Percentiles rank a stretch among this genome's conserved stretches.
These are phyloP conservation scores for Pammene aurita DNA, from an alignment of 2,888 invertebrate genomes.

Conservation along the genomic window DNA sequence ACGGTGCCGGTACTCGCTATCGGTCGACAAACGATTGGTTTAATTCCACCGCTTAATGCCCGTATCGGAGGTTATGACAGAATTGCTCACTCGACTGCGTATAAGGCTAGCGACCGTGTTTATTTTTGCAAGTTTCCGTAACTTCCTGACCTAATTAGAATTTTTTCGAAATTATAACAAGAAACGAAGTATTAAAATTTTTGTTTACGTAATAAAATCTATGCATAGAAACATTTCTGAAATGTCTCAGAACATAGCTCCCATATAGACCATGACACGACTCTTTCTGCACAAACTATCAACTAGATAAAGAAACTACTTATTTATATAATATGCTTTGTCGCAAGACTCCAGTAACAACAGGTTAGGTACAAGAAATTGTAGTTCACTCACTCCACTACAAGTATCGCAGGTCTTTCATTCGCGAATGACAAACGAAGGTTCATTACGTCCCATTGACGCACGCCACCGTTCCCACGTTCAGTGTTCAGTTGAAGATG, in stretches of 20 bases:
- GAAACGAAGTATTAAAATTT: no score
- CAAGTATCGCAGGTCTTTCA: constrained; percentile 25
- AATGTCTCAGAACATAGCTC: no score
- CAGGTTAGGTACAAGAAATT: neutral
- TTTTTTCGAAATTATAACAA: no score
- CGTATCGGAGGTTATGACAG: constrained; percentile 74
- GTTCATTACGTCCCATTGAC: constrained; percentile 19
- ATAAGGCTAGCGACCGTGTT: constrained; percentile 35
- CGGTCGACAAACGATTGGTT: constrained; percentile 51
- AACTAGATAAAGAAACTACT: no score
- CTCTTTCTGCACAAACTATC: no score
- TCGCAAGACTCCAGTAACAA: neutral
- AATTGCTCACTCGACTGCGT: constrained; percentile 43
- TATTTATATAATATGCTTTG: neutral
- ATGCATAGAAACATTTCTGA: no score
- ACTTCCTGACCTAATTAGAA: no score
- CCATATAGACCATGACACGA: no score
- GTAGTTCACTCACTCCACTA: constrained; percentile 5
- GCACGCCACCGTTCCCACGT: constrained; percentile 17
- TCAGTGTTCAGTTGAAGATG: constrained; percentile 20
- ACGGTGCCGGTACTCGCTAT: constrained; percentile 30
- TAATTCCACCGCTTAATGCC: constrained; percentile 73
- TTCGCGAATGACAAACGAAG: constrained; percentile 32
- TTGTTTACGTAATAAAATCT: no score
- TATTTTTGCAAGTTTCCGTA: no score